Base-by-base conservation (phyloP, 1,140 invertebrate species). In the Drosophila pseudoananassae region DNA sequence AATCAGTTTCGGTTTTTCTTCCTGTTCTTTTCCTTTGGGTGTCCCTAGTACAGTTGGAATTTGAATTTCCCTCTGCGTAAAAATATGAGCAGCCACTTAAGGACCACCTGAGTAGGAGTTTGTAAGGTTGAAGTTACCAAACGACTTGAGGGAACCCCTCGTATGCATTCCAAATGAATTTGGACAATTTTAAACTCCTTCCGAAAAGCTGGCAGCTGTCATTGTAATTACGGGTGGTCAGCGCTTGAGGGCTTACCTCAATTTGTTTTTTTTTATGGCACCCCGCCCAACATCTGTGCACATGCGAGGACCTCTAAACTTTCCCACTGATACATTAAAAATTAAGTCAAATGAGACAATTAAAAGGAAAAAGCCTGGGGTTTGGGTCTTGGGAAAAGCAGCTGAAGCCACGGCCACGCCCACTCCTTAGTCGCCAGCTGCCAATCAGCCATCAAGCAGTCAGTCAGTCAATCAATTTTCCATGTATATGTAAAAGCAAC, bases 391-490 rank as follows among this genome's bases (percentile, higher is more conserved):
- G 70, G 31, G 53, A 75, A 51, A 56, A 23, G 1, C 31, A 10
- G 20, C 59, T 54, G 69, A 47, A 69, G 47, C 15, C 7, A 7
- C 8, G n/a, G 4, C 20, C 27, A 12, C 14, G 15, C n/a, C 29
- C 29, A 15, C 14, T 8, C 33, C 33, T 10, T 31, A 17, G 17
- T 45, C 46, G 59, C n/a, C 36, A 76, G 47, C 60, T 76, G 73
- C 64, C 73, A 76, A 76, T 76, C 73, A 75, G 71, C 38, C 59
- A 59, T 74, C 71, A 74, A 54, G 45, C 69, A 70, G 64, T 51
- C 46, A 75, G 71, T 23, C 72, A 76, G 72, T 76, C 73, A 76
- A 68, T 76, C 72, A 76, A 75, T 75, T 75, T 59, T 43, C 51
- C 38, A 54, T 76, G 36, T 38, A 75, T 29, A 33, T 49, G 40